Percentiles rank a stretch among this genome's conserved stretches.
Conservation (phyloP, 2,888 invertebrate genomes). For the Copidosoma aretas region DNA sequence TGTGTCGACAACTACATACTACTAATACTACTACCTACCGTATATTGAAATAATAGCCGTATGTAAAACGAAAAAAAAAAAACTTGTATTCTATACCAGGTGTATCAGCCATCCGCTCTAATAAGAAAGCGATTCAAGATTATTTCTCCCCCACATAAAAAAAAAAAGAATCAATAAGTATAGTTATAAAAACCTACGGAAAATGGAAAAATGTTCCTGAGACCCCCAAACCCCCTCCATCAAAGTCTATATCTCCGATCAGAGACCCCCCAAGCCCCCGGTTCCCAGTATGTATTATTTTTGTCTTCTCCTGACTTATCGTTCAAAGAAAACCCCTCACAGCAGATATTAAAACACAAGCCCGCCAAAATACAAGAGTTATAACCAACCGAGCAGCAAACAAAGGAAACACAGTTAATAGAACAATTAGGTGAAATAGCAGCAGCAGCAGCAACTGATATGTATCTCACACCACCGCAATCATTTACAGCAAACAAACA, state of each 20-base stretch:
- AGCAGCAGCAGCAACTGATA: not conserved
- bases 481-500: not conserved
- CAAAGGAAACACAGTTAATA: not conserved
- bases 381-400: not conserved
- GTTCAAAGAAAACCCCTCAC: not conserved
- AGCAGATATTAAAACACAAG: not conserved
- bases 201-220: not conserved
- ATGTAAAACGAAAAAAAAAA: conserved; percentile 60
- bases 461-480: not conserved
- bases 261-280: not conserved
- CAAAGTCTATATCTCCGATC: not conserved
- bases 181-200: not conserved
- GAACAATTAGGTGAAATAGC: not conserved
- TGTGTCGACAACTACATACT: conserved; percentile 64
- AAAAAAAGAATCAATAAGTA: no score
- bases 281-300: no score
- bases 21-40: conserved; percentile 63
- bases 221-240: not conserved
- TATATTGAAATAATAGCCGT: conserved; percentile 63
- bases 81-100: conserved; percentile 63
- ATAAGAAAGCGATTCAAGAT: conserved; percentile 59
- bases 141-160: conserved; percentile 37
- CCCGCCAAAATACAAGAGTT: not conserved
- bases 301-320: not conserved
- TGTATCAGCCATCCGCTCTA: conserved; percentile 62